Conservation (phyloP, 2,113 vertebrate genomes). For the Mastomys coucha region DNA sequence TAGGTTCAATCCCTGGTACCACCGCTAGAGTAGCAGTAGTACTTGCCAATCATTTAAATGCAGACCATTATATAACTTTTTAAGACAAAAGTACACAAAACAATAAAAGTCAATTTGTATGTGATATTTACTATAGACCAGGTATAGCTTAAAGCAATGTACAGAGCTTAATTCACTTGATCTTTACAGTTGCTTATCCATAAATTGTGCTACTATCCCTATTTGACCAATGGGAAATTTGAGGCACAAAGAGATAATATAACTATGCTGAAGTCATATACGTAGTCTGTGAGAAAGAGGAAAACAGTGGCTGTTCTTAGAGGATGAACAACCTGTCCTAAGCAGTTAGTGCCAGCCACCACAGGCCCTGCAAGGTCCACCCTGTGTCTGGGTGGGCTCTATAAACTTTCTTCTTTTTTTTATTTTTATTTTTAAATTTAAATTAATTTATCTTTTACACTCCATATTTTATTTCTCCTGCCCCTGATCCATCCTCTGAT, state of each 20-base stretch:
- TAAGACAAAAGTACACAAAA: neutral
- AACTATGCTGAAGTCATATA: neutral
- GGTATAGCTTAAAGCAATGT: neutral
- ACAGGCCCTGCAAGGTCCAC: neutral
- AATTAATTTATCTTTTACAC: too few species aligned
- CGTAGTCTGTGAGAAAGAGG: neutral
- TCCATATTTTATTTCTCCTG: too few species aligned
- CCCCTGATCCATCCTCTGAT: too few species aligned
- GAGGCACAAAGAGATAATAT: neutral
- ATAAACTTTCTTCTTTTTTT: neutral
- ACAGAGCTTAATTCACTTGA: neutral
- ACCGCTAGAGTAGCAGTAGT: neutral
- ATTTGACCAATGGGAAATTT: slow-evolving; percentile 38
- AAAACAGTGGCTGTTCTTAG: neutral
- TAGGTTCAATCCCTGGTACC: neutral
- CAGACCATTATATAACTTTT: neutral
- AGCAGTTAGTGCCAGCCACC: neutral
- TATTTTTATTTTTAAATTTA: too few species aligned
- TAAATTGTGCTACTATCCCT: neutral
- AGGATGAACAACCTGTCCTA: neutral
- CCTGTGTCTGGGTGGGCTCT: neutral
- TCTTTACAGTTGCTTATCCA: neutral
- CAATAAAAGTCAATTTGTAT: neutral
- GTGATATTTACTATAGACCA: neutral
- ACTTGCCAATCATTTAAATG: neutral